These are phyloP conservation scores for Morone chrysops DNA, from an alignment of 2,113 vertebrate species.

Conservation along the genomic window DNA sequence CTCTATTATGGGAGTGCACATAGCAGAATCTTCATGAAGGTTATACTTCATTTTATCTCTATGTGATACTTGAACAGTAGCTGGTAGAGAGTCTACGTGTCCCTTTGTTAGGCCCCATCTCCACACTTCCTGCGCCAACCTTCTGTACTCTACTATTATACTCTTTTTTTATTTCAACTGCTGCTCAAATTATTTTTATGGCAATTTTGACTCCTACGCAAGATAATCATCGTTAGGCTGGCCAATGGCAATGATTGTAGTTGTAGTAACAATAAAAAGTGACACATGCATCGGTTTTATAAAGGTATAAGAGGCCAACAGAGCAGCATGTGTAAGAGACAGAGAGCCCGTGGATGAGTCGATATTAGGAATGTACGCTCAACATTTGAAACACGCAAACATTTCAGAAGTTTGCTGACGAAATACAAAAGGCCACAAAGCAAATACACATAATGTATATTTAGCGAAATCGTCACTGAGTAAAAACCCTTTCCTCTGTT, in stretches of 20 bases:
- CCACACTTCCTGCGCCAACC: background rate
- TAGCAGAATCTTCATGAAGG: constrained; percentile 3
- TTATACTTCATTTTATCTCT: constrained; percentile 18
- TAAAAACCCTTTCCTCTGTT: constrained; percentile 18
- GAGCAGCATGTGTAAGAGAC: constrained; percentile 33
- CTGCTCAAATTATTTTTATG: constrained; percentile 23
- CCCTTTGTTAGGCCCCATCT: background rate
- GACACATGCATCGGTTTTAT: constrained; percentile 62
- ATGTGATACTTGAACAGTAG: constrained; percentile 7
- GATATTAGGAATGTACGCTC: constrained; percentile 60
- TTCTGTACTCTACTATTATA: background rate
- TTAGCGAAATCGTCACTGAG: constrained; percentile 27
- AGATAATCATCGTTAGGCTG: constrained; percentile 11
- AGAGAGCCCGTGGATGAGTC: constrained; percentile 18
- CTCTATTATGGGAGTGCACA: constrained; percentile 37
- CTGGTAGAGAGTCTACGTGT: background rate
- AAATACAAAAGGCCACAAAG: constrained; percentile 60
- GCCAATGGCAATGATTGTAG: constrained; percentile 44
- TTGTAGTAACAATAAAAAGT: constrained; percentile 61
- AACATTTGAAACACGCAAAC: constrained; percentile 22
- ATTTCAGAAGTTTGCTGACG: constrained; percentile 12
- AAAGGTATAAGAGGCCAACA: constrained; percentile 21
- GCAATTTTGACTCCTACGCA: constrained; percentile 1
- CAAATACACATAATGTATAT: constrained; percentile 45
- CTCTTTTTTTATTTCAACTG: constrained; percentile 1